These are phyloP conservation scores for Tachystola acroxantha DNA, from an alignment of 2,888 invertebrate genomes.

Conservation along the genomic window DNA sequence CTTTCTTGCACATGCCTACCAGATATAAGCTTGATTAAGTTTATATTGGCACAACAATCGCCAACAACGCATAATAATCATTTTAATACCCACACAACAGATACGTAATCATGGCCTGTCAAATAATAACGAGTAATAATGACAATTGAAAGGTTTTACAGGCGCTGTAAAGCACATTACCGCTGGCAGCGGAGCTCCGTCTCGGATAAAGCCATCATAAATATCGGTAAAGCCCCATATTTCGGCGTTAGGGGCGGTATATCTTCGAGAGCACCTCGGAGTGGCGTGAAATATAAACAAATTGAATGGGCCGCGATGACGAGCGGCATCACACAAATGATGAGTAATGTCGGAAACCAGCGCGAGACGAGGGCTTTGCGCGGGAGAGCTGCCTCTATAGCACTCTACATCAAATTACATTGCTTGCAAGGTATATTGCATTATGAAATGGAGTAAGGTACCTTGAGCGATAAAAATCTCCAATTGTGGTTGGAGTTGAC, in stretches of 20 bases:
- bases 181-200: constrained; percentile 36
- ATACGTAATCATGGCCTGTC: constrained; percentile 17
- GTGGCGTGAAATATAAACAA: constrained; percentile 76
- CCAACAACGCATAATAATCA: constrained; percentile 4
- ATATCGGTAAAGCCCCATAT: constrained; percentile 68
- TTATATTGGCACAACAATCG: not conserved
- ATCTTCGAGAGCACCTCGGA: constrained; percentile 64
- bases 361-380: constrained; percentile 6
- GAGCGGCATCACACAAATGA: constrained; percentile 62
- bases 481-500: too few species aligned
- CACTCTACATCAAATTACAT: not conserved
- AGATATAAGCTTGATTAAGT: too few species aligned
- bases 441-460: too few species aligned
- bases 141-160: constrained; percentile 36
- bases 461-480: too few species aligned
- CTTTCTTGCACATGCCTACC: too few species aligned
- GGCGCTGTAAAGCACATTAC: constrained; percentile 52
- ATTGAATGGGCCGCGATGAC: constrained; percentile 69
- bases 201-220: constrained; percentile 62
- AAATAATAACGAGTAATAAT: constrained; percentile 28
- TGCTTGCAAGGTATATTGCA: too few species aligned
- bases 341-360: constrained; percentile 51
- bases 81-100: constrained; percentile 16
- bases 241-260: constrained; percentile 64
- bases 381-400: not conserved